These are phyloP conservation scores for Drosophila biarmipes DNA, from an alignment of 1,140 invertebrate genomes.

Conservation along the genomic window DNA sequence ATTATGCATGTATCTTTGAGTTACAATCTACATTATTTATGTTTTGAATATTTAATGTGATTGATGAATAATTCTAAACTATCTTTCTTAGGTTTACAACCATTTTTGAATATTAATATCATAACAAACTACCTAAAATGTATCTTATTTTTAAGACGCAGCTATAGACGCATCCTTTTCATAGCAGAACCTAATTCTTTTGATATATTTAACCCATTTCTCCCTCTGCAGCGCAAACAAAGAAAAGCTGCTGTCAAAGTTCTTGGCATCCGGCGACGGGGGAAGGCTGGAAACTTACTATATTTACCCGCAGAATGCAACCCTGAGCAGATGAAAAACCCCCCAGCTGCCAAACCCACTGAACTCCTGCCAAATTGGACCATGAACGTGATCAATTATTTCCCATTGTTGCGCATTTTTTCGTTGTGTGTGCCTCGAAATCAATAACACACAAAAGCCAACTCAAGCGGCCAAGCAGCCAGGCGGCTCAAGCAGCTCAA, in stretches of 20 bases:
- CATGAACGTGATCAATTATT: conserved; percentile 83
- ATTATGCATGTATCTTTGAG: too few species aligned
- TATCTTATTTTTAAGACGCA: too few species aligned
- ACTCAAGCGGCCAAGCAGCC: conserved; percentile 34
- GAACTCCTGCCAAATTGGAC: conserved; percentile 58
- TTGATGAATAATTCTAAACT: too few species aligned
- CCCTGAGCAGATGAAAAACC: conserved; percentile 49
- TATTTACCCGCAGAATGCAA: conserved; percentile 34
- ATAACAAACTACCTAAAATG: too few species aligned
- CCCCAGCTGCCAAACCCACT: conserved; percentile 15
- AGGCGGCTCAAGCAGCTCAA: conserved; percentile 45
- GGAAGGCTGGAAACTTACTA: conserved; percentile 20
- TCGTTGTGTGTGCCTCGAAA: conserved; percentile 51
- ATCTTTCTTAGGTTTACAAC: too few species aligned
- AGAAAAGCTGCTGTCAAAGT: conserved; percentile 36
- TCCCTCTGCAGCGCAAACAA: not conserved
- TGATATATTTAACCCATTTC: not conserved
- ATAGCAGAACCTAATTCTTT: too few species aligned
- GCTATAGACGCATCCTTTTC: too few species aligned
- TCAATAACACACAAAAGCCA: conserved; percentile 67
- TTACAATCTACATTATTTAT: too few species aligned
- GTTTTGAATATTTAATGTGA: too few species aligned
- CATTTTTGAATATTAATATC: too few species aligned
- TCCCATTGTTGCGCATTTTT: conserved; percentile 71
- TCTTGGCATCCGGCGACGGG: conserved; percentile 31